Percentiles rank a stretch among this genome's conserved stretches.
Conservation (phyloP, 2,888 invertebrate genomes). For the Acleris cristana region DNA sequence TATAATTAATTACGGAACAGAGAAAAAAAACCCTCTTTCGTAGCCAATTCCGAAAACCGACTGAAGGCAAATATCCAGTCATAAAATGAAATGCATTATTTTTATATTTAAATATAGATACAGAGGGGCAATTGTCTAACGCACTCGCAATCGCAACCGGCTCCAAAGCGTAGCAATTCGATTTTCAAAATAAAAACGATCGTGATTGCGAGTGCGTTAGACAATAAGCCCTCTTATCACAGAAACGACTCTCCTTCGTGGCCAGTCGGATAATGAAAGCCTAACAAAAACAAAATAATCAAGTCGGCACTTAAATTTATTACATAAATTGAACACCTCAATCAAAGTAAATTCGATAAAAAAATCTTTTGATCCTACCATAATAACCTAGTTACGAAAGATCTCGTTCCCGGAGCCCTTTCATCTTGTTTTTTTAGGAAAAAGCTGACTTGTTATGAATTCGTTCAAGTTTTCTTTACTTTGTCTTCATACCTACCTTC, state of each 20-base stretch:
- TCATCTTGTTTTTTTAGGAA: not conserved
- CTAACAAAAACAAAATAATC: not conserved
- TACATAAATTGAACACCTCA: not conserved
- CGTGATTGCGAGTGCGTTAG: too few relatives aligned
- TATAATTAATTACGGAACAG: not conserved
- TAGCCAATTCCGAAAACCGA: not conserved
- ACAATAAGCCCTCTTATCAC: too few relatives aligned
- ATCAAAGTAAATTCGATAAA: not conserved
- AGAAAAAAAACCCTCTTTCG: not conserved
- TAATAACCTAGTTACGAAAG: not conserved
- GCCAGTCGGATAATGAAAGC: too few relatives aligned
- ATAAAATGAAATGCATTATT: too few relatives aligned
- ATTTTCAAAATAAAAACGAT: too few relatives aligned
- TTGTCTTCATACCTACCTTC: not conserved
- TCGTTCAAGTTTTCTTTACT: not conserved
- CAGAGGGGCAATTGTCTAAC: too few relatives aligned
- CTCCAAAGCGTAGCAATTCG: too few relatives aligned
- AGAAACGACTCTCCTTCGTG: too few relatives aligned
- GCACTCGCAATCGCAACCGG: too few relatives aligned
- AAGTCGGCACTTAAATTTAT: not conserved
- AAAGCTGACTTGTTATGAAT: not conserved
- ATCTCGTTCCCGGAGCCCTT: not conserved
- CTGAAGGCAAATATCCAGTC: not conserved
- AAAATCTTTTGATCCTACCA: constrained; percentile 7
- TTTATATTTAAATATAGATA: too few relatives aligned